Conservation (phyloP, 1,140 invertebrate species). For the Thereuonema tuberculata region DNA sequence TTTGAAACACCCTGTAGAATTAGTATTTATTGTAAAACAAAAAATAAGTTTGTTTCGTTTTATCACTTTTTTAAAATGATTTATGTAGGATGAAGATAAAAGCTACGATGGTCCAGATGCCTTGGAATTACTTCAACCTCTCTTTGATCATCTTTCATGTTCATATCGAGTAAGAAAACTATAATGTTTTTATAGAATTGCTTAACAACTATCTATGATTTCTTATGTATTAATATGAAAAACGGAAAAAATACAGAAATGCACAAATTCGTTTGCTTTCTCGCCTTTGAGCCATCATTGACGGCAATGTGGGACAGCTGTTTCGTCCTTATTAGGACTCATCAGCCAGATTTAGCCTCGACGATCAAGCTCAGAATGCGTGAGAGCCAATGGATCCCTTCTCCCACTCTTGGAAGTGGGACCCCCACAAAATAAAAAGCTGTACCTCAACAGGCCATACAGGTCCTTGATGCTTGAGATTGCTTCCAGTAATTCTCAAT, state of each 20-base stretch:
- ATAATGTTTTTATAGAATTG: background rate
- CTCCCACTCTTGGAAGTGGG: background rate
- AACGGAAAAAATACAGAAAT: too few species aligned
- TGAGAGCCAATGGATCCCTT: too few species aligned
- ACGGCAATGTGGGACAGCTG: too few species aligned
- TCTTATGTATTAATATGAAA: too few species aligned
- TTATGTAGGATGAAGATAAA: conserved; percentile 26
- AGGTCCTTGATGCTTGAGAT: background rate
- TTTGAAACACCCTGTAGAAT: too few species aligned
- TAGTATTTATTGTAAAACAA: too few species aligned
- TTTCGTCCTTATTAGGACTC: too few species aligned
- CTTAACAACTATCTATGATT: background rate
- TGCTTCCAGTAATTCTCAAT: background rate
- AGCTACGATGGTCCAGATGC: conserved; percentile 47
- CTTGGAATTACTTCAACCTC: conserved; percentile 53
- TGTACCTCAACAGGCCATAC: background rate
- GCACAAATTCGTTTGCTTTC: too few species aligned
- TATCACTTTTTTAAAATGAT: conserved; percentile 20
- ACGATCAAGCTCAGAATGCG: too few species aligned
- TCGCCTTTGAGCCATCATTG: too few species aligned
- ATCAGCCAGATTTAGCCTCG: too few species aligned
- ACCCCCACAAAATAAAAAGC: background rate
- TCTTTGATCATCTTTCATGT: conserved; percentile 58
- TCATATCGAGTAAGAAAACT: conserved; percentile 50
- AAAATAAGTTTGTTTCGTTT: too few species aligned